Conservation (phyloP, 2,888 invertebrate genomes). For the Acrobasis repandana region DNA sequence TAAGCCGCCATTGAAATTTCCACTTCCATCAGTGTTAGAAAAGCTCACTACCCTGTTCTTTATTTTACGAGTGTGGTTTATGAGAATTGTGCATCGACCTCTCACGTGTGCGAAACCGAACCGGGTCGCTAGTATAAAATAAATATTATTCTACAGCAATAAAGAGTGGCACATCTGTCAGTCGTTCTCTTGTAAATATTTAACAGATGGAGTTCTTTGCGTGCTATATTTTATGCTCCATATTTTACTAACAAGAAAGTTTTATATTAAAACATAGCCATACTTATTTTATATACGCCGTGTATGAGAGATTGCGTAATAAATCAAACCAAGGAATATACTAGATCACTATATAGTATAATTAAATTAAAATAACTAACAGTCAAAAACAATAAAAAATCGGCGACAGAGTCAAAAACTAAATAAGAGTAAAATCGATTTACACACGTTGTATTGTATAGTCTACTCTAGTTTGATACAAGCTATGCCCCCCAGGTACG, state of each 20-base stretch:
- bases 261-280: background rate
- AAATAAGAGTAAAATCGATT: no score
- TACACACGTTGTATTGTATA: no score
- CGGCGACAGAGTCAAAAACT: no score
- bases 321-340: no score
- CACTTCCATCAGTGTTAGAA: constrained; percentile 3
- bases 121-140: constrained; percentile 11
- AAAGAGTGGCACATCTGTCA: constrained; percentile 6
- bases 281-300: no score
- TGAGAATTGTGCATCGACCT: background rate
- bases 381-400: no score
- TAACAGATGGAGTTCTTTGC: constrained; percentile 3
- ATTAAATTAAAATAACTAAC: no score
- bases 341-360: no score
- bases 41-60: background rate
- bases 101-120: background rate
- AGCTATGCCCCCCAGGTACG: no score
- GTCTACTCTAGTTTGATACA: no score
- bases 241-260: background rate
- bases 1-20: background rate
- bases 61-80: constrained; percentile 10
- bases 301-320: no score
- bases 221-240: background rate
- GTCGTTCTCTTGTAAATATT: constrained; percentile 12
- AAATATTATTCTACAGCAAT: constrained; percentile 13